Percentiles rank a stretch among this genome's conserved stretches.
phyloP scores from a whole-genome alignment of 2,888 invertebrate genomes.

The Andrena dorsata region DNA sequence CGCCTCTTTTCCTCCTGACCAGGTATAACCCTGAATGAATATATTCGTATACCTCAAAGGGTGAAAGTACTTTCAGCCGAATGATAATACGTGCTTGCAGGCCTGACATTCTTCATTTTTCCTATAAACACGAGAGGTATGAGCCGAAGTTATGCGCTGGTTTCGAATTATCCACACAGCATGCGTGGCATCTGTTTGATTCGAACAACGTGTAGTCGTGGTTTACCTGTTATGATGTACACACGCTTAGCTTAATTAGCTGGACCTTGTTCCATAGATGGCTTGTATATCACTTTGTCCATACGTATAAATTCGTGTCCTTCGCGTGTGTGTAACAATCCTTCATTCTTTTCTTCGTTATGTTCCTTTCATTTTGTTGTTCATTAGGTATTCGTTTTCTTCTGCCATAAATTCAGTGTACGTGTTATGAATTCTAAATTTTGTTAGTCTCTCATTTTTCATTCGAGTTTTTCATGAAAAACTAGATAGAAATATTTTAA shows the following conservation, averaged over 20 bases:
- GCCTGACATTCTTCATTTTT: not conserved
- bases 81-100: not conserved
- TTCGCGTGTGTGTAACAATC: not conserved
- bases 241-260: constrained; percentile 56
- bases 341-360: not conserved
- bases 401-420: too few relatives aligned
- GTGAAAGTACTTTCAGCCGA: not conserved
- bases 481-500: too few relatives aligned
- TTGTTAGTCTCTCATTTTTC: too few relatives aligned
- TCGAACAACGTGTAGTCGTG: constrained; percentile 59
- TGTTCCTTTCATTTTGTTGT: not conserved
- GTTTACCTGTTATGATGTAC: constrained; percentile 63
- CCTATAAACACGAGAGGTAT: not conserved
- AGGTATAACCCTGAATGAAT: too few relatives aligned
- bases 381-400: too few relatives aligned
- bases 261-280: constrained; percentile 32
- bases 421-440: too few relatives aligned
- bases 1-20: too few relatives aligned
- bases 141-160: not conserved
- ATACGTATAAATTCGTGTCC: constrained; percentile 18
- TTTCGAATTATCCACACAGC: constrained; percentile 30
- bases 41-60: too few relatives aligned
- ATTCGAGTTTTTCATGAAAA: too few relatives aligned
- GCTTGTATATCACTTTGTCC: constrained; percentile 14
- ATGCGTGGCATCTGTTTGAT: constrained; percentile 50